Base-by-base conservation (phyloP, 2,888 invertebrate species). In the Thera britannica region DNA sequence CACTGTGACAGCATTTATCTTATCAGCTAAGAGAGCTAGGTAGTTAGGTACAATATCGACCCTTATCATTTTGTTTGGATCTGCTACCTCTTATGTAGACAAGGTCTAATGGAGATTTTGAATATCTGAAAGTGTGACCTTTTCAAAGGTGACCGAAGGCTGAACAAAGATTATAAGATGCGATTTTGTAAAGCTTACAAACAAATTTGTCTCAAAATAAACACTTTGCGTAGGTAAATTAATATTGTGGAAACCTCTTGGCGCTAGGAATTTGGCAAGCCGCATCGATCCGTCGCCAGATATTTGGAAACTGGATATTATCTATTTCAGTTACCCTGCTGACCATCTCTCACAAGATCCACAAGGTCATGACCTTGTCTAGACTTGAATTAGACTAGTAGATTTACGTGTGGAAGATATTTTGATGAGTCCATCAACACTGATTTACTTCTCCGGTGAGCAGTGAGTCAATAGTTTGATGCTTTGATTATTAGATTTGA, bases 251-350 rank as follows among this genome's bases (percentile, higher is more conserved):
- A 76, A 72, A 72, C 70, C 71, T 62, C 71, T 62, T 73, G 73
- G 68, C 72, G 68, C 62, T 61, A 72, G 76, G 76, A 76, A 83
- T 84, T 89, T 89, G 89, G 89, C 89, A 89, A 85, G 67, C 73
- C 64, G 46, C 69, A 75, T 60, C 60, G 56, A 65, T 58, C 58
- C 64, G 76, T 76, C 74, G 71, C 76, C 79, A 80, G 81, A 85
- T 80, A 78, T 83, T 79, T 78, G 75, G 82, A 84, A 83, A 83
- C 81, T 83, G 83, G 83, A 85, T 82, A 83, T 71, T 65, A 60
- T 72, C 67, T 74, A 74, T 74, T 74, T 72, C 54, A 65, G 70
- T 58, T 65, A 44, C 61, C 38, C 38, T 52, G 58, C 52, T 58
- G 62, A 46, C 44, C 44, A 46, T 52, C 61, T 23, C 56, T 62